phyloP scores from a whole-genome alignment of 2,888 invertebrate species.

The Mellilla xanthometata region DNA sequence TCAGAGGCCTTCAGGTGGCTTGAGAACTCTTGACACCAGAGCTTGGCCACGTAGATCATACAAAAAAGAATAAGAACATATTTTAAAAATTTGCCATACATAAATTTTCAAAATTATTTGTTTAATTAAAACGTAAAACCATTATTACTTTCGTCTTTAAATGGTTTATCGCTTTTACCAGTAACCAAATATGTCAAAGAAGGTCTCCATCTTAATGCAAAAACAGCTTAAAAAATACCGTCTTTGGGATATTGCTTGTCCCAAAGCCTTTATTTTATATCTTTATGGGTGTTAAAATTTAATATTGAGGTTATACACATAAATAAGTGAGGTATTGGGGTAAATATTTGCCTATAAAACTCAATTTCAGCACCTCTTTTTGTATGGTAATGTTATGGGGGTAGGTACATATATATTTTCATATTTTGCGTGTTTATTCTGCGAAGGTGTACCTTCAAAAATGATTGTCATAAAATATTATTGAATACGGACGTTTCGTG shows the following conservation, averaged over 20 bases:
- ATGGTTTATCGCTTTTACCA: neutral
- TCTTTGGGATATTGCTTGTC: constrained; percentile 35
- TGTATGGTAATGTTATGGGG: constrained; percentile 22
- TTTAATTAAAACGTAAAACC: too few relatives aligned
- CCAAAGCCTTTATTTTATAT: constrained; percentile 30
- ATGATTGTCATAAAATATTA: constrained; percentile 10
- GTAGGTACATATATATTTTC: constrained; percentile 5
- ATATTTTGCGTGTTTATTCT: constrained; percentile 7
- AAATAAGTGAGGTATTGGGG: constrained; percentile 23
- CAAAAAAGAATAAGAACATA: too few relatives aligned
- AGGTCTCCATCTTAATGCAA: constrained; percentile 31
- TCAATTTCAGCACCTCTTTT: constrained; percentile 23
- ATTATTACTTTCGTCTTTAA: too few relatives aligned
- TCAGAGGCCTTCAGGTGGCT: too few relatives aligned
- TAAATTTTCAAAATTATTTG: too few relatives aligned
- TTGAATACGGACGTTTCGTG: neutral
- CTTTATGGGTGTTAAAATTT: constrained; percentile 41
- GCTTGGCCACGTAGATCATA: too few relatives aligned
- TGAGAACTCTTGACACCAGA: too few relatives aligned
- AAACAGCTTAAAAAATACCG: constrained; percentile 25
- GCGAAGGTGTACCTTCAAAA: neutral
- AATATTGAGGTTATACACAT: constrained; percentile 26
- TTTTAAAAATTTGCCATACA: too few relatives aligned
- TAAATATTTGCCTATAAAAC: constrained; percentile 20
- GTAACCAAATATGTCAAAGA: constrained; percentile 28